These are phyloP conservation scores for Thunnus thynnus DNA, from an alignment of 2,113 vertebrate species.

Conservation along the genomic window DNA sequence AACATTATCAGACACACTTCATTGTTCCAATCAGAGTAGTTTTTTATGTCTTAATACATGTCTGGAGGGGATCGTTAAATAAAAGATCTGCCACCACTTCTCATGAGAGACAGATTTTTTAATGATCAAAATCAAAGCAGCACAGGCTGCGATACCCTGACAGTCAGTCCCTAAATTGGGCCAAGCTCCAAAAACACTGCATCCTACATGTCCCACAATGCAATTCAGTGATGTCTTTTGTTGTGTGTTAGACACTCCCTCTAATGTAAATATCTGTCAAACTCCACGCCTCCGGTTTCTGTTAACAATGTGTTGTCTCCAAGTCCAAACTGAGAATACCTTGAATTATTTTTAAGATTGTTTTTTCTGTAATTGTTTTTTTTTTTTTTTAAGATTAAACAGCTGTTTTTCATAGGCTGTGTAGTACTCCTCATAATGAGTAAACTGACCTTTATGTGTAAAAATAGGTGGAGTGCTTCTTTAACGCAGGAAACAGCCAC, in stretches of 20 bases:
- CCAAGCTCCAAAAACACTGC: not conserved
- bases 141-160: not conserved
- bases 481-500: slow-evolving; percentile 20
- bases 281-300: not conserved
- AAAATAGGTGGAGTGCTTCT: slow-evolving; percentile 21
- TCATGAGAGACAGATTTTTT: no score
- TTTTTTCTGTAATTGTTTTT: not conserved
- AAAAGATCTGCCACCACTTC: no score
- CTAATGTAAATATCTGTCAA: not conserved
- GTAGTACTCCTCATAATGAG: not conserved
- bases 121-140: not conserved
- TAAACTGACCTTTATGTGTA: not conserved
- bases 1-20: no score
- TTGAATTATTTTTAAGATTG: not conserved
- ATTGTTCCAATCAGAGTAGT: no score
- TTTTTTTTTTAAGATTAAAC: not conserved
- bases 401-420: not conserved
- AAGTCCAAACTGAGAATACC: not conserved
- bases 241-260: no score
- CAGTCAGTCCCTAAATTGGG: not conserved
- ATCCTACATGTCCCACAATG: slow-evolving; percentile 20
- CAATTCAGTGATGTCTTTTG: not conserved
- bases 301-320: not conserved
- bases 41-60: no score
- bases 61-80: no score